These are phyloP conservation scores for Rhinichthys osculus DNA, from an alignment of 2,797 vertebrate species.

Conservation along the genomic window DNA sequence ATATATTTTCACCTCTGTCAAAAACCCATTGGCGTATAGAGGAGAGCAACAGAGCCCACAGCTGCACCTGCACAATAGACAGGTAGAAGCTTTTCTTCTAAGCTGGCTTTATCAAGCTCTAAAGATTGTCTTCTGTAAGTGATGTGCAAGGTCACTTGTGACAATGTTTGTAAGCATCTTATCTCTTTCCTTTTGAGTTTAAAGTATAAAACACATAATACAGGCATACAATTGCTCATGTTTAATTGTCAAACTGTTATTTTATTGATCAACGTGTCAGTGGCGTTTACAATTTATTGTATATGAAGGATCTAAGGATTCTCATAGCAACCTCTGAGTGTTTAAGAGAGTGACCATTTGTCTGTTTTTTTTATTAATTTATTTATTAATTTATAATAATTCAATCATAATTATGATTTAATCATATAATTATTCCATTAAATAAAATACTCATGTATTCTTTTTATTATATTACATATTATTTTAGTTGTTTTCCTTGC, in stretches of 20 bases:
- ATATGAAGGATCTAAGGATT: not conserved
- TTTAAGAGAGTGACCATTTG: not conserved
- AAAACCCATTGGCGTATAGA: not conserved
- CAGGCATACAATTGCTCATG: not conserved
- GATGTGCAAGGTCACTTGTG: not conserved
- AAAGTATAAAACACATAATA: not conserved
- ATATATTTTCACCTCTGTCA: slow-evolving; percentile 46
- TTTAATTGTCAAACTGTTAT: not conserved
- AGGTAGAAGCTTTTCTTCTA: not conserved
- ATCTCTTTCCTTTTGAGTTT: not conserved
- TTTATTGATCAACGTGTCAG: not conserved
- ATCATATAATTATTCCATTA: not conserved
- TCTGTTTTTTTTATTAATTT: not conserved
- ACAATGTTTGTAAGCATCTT: not conserved
- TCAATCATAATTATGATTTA: not conserved
- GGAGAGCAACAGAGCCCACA: slow-evolving; percentile 4
- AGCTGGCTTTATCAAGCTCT: not conserved
- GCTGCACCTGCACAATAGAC: not conserved
- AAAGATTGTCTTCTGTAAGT: not conserved
- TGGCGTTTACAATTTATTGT: not conserved
- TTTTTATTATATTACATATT: no score
- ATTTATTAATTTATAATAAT: not conserved
- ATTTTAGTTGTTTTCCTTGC: no score
- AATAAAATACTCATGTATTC: no score
- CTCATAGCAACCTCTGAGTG: not conserved